Evolutionary conservation across 2,888 invertebrate genomes (phyloP).

Genomic region (Lasioglossum calceatum): DNA sequence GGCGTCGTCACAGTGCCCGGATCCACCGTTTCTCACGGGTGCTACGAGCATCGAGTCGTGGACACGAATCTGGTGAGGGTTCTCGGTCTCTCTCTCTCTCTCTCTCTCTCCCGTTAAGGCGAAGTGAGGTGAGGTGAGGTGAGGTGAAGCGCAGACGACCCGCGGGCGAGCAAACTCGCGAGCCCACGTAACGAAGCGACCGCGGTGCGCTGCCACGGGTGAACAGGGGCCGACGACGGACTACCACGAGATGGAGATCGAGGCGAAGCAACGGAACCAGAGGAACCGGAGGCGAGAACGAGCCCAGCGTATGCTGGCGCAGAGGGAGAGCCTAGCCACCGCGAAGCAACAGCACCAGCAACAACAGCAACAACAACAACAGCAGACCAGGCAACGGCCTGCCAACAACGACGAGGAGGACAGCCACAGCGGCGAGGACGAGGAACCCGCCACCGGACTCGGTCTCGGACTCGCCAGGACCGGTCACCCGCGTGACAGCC

Average conservation of each 20-base stretch:
- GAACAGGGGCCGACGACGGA: conserved; percentile 18
- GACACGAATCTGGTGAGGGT: conserved; percentile 23
- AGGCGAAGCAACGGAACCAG: conserved; percentile 93
- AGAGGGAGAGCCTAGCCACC: conserved; percentile 89
- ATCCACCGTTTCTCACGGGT: conserved; percentile 15
- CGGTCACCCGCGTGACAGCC: conserved; percentile 77
- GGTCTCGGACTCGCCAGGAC: conserved; percentile 67
- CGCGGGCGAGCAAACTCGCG: neutral
- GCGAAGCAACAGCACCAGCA: conserved; percentile 81
- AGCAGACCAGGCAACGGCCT: conserved; percentile 70
- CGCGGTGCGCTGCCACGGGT: conserved; percentile 17
- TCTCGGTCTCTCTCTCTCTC: neutral
- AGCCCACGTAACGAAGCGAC: conserved; percentile 26
- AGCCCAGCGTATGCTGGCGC: conserved; percentile 96
- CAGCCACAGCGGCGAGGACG: conserved; percentile 92
- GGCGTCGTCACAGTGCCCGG: conserved; percentile 23
- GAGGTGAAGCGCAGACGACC: neutral
- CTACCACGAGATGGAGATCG: conserved; percentile 88
- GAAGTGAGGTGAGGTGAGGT: neutral
- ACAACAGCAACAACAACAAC: conserved; percentile 77
- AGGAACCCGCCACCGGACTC: conserved; percentile 84
- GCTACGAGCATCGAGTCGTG: conserved; percentile 4
- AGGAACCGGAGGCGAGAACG: conserved; percentile 95
- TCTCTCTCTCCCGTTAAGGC: too few relatives aligned
- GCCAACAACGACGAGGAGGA: conserved; percentile 85